Evolutionary conservation across 1,140 invertebrate species (phyloP), one percentile per base, ranked within the genome.

Genomic region (Streblospio benedicti): DNA sequence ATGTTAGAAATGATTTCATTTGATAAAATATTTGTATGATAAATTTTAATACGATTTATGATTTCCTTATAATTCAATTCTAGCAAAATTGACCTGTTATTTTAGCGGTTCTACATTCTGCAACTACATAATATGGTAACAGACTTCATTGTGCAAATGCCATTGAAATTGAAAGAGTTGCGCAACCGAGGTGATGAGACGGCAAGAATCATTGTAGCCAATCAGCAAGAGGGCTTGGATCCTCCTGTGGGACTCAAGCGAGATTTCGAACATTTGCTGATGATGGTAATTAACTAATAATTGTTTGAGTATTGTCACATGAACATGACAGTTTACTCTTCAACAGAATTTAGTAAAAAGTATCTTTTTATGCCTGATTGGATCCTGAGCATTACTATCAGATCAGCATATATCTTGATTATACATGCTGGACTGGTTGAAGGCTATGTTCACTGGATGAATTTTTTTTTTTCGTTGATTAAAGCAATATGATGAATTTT

Each of bases 101-200:
- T 74, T 23, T 68, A 83, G 78, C 81, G 83, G 72, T 93, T 91
- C 73, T 90, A 92, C 67, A 79, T 91, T 64, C 83, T 87, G 43
- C 83, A 89, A 52, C 81, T 96, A 33, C 93, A 97, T 73, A 82
- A 83, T 12, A 72, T 97, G 1, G 82, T 97, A 45, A 91, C 90
- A 0, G 93, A 97, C 74, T 95, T 97, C 65, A 92, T 97, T 55
- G 85, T 90, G 49, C 81, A 89, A 33, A 91, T 96, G 90, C 92
- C 93, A 33, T 80, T 91, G 32, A 95, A 95, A 76, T 71, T 88
- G 0, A 89, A 89, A 73, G 89, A 90, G 71, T 75, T 93, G 45
- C 78, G 87, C 44, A 87, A 86, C 65, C 82, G 87, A 65, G 91
- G 91, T 0, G 92, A 96, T 74, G 93, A 97, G 76, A 85, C 87